Percentiles rank a stretch among this genome's conserved stretches.
Conservation (phyloP, 2,888 invertebrate species). For the Habrosyne pyritoides region DNA sequence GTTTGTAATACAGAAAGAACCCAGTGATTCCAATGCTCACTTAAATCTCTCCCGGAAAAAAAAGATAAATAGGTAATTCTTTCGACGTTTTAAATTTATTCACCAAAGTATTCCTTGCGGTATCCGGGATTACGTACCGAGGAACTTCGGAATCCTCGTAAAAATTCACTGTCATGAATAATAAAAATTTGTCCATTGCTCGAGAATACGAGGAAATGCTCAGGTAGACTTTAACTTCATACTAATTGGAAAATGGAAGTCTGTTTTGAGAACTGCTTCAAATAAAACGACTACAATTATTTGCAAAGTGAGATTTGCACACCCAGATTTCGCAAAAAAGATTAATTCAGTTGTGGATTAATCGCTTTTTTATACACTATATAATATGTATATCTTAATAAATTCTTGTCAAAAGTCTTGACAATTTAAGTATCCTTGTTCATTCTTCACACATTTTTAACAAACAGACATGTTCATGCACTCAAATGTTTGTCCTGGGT, state of each 20-base stretch:
- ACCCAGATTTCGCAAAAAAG: neutral
- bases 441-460: too few species aligned
- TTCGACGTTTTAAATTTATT: constrained; percentile 48
- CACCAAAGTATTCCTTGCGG: constrained; percentile 45
- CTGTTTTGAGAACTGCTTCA: neutral
- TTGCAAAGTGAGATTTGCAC: neutral
- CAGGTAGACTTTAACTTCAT: constrained; percentile 2
- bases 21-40: constrained; percentile 20
- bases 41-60: constrained; percentile 30
- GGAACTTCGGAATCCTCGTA: constrained; percentile 40
- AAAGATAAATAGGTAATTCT: constrained; percentile 44
- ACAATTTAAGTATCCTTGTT: too few species aligned
- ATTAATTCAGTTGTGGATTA: neutral
- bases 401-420: too few species aligned
- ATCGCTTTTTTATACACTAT: too few species aligned
- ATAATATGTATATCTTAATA: too few species aligned
- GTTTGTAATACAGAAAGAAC: constrained; percentile 5
- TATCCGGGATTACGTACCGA: constrained; percentile 50
- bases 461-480: too few species aligned
- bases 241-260: constrained; percentile 21
- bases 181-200: constrained; percentile 46
- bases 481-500: too few species aligned
- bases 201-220: constrained; percentile 15
- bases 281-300: neutral
- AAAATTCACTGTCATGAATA: constrained; percentile 60